These are phyloP conservation scores for Artemia sinica DNA, from an alignment of 2,888 invertebrate genomes.

Conservation along the genomic window DNA sequence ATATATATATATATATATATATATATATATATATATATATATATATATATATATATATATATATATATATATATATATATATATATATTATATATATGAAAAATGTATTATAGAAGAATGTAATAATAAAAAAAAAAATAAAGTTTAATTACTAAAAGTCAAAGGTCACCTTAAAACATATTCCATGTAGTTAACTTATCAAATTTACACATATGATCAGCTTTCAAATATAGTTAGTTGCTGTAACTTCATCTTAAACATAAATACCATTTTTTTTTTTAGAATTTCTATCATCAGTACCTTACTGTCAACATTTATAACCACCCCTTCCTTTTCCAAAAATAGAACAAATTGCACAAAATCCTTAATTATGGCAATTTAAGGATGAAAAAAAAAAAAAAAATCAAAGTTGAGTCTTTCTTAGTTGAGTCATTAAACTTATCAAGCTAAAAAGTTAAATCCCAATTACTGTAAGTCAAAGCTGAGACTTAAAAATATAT, in stretches of 20 bases:
- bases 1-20: not conserved
- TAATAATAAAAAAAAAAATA: not conserved
- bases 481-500: no score
- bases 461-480: no score
- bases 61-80: not conserved
- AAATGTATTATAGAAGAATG: not conserved
- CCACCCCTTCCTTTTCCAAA: no score
- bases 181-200: no score
- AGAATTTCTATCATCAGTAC: not conserved
- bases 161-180: not conserved
- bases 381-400: no score
- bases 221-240: not conserved
- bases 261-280: not conserved
- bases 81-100: no score
- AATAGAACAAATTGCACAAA: no score
- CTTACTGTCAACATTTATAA: no score
- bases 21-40: not conserved
- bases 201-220: not conserved
- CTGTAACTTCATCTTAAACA: not conserved
- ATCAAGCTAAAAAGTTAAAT: no score
- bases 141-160: conserved; percentile 15
- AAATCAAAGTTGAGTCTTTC: no score
- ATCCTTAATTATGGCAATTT: no score
- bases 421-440: no score
- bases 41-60: conserved; percentile 1